These are phyloP conservation scores for Venustaconcha ellipsiformis DNA, from an alignment of 1,140 invertebrate genomes.

Conservation along the genomic window DNA sequence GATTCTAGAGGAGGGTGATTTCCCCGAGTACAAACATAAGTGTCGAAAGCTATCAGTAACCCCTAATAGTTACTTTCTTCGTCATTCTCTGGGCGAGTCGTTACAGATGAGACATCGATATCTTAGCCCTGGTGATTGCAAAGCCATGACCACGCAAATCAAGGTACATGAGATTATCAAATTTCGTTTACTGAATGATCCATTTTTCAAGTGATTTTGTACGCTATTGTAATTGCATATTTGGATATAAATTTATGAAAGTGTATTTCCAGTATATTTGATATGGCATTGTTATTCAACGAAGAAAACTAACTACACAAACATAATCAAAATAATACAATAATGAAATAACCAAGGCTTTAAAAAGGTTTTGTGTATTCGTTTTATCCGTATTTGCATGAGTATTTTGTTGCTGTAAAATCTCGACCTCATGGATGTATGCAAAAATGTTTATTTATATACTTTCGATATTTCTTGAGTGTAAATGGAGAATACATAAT, in stretches of 20 bases:
- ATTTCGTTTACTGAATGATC: not conserved
- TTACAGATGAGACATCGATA: constrained; percentile 23
- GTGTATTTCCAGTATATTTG: not conserved
- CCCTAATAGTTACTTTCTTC: constrained; percentile 28
- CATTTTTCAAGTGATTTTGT: not conserved
- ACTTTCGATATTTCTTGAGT: no score
- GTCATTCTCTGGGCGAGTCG: constrained; percentile 18
- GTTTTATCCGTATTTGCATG: no score
- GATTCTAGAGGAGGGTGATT: constrained; percentile 16
- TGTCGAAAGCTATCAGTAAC: constrained; percentile 23
- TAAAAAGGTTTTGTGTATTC: no score
- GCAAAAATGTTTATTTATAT: no score
- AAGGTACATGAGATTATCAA: constrained; percentile 11
- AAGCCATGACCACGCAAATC: constrained; percentile 19
- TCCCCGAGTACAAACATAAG: constrained; percentile 30
- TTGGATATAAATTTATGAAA: not conserved
- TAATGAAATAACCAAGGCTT: no score
- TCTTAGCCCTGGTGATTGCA: constrained; percentile 23
- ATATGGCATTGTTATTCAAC: not conserved
- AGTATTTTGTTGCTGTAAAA: no score
- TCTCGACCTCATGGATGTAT: no score
- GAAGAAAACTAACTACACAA: no score
- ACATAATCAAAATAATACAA: no score
- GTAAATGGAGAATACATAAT: no score
- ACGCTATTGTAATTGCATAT: not conserved